Conservation (phyloP, 2,888 invertebrate genomes). For the Meiosimyza platycephala region DNA sequence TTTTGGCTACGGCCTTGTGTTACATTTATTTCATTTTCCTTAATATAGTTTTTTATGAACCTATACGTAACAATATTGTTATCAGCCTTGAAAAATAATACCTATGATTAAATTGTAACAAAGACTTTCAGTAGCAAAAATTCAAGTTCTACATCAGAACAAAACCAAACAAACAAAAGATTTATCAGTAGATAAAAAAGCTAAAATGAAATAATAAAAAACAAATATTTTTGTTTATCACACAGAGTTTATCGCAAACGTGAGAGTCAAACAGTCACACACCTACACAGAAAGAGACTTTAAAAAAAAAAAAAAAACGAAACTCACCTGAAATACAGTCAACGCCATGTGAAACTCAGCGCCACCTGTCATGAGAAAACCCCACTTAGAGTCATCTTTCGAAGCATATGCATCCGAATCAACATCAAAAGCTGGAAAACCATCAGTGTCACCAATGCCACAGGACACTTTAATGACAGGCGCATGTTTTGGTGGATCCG, state of each 20-base stretch:
- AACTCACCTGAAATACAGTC: constrained; percentile 67
- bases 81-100: too few species aligned
- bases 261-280: not conserved
- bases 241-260: not conserved
- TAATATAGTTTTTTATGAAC: too few species aligned
- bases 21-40: too few species aligned
- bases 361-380: constrained; percentile 67
- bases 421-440: constrained; percentile 65
- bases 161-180: too few species aligned
- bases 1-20: too few species aligned
- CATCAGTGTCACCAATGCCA: constrained; percentile 66
- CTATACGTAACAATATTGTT: too few species aligned
- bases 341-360: constrained; percentile 68
- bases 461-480: constrained; percentile 62
- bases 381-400: constrained; percentile 66
- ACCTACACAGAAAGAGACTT: not conserved
- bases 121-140: too few species aligned
- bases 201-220: not conserved
- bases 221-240: not conserved
- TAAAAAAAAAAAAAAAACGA: not conserved
- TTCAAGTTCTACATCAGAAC: too few species aligned
- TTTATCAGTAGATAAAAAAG: not conserved
- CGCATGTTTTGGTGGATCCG: constrained; percentile 61
- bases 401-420: constrained; percentile 62
- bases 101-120: too few species aligned